phyloP scores from a whole-genome alignment of 2,113 vertebrate genomes.

The Semnornis frantzii region DNA sequence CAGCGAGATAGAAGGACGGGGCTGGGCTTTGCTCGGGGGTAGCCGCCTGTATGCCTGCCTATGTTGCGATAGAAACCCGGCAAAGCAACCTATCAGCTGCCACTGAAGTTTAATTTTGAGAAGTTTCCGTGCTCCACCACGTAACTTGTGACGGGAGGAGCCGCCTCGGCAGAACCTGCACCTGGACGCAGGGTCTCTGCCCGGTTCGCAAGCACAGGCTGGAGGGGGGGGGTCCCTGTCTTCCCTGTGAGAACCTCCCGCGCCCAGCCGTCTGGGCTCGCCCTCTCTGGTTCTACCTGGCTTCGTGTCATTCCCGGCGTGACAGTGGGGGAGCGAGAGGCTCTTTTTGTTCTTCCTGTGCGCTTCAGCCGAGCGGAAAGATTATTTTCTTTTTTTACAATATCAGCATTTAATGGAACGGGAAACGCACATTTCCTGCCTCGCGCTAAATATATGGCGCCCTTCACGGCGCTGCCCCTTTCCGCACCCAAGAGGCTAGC shows the following conservation, averaged over 20 bases:
- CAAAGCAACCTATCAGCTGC: not conserved
- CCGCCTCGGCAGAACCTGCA: not conserved
- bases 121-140: conserved; percentile 14
- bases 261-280: not conserved
- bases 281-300: not conserved
- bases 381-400: not conserved
- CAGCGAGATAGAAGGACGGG: not conserved
- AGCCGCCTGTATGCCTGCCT: not conserved
- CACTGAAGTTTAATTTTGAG: not conserved
- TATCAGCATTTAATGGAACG: not conserved
- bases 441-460: not conserved
- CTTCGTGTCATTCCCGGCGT: not conserved
- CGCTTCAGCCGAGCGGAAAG: not conserved
- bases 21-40: not conserved
- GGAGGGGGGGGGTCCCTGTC: not conserved
- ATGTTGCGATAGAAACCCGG: not conserved
- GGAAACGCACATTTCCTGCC: conserved; percentile 27
- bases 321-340: not conserved
- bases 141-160: not conserved
- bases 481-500: not conserved
- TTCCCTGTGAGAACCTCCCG: not conserved
- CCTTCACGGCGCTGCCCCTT: not conserved
- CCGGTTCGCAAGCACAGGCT: not conserved
- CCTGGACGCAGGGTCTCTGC: not conserved
- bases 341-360: not conserved